Conservation (phyloP, 2,888 invertebrate species). For the Caenorhabditis sp. region DNA sequence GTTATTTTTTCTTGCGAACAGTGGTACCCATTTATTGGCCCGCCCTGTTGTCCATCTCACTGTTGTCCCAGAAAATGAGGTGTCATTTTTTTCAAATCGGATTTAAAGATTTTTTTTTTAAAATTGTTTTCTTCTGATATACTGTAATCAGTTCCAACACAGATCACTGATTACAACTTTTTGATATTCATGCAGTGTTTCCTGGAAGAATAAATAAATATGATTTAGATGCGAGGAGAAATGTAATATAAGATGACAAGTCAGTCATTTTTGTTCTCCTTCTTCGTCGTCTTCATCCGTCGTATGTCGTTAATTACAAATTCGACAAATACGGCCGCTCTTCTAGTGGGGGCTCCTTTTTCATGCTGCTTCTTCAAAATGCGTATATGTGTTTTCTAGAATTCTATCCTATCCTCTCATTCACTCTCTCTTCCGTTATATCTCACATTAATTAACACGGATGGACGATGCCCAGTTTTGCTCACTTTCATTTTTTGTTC, state of each 20-base stretch:
- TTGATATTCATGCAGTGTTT: too few relatives aligned
- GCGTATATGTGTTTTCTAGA: background rate
- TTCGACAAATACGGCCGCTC: conserved; percentile 25
- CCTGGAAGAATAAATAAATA: too few relatives aligned
- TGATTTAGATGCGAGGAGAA: background rate
- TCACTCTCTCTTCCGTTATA: conserved; percentile 15
- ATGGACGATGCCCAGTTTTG: conserved; percentile 2
- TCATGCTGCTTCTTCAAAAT: background rate
- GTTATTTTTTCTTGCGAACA: too few relatives aligned
- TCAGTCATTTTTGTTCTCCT: background rate
- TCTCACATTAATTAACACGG: conserved; percentile 42
- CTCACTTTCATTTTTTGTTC: conserved; percentile 10
- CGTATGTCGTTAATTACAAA: conserved; percentile 35
- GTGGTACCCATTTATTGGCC: too few relatives aligned
- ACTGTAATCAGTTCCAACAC: too few relatives aligned
- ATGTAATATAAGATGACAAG: background rate
- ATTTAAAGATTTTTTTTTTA: too few relatives aligned
- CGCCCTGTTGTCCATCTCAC: too few relatives aligned
- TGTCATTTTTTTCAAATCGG: too few relatives aligned
- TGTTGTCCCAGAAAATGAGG: too few relatives aligned
- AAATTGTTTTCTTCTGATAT: too few relatives aligned
- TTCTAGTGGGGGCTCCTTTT: conserved; percentile 3
- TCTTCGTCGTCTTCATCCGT: conserved; percentile 10
- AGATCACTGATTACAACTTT: too few relatives aligned
- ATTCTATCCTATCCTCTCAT: background rate